Evolutionary conservation across 2,888 invertebrate species (phyloP).

Genomic region (Melieria omissa): DNA sequence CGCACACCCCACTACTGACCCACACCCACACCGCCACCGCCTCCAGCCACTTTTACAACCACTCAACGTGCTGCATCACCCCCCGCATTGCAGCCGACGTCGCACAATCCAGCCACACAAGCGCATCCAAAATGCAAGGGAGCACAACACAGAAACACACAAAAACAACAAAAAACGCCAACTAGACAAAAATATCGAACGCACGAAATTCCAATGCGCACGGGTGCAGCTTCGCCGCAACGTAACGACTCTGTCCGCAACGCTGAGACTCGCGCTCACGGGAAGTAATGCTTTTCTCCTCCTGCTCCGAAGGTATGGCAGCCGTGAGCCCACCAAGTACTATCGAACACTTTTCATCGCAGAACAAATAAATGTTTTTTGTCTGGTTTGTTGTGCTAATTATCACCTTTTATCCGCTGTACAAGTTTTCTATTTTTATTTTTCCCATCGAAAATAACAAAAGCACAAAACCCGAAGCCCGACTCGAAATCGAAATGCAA

Average conservation of each 20-base stretch:
- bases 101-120: no score
- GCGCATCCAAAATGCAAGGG: no score
- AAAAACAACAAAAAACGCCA: conserved; percentile 32
- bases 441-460: conserved; percentile 15
- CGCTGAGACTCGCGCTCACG: no score
- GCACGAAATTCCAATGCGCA: conserved; percentile 42
- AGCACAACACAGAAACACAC: background rate
- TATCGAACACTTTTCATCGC: no score
- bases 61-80: background rate
- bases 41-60: no score
- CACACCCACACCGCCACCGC: background rate
- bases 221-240: conserved; percentile 12
- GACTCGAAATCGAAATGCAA: conserved; percentile 30
- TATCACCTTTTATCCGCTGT: conserved; percentile 11
- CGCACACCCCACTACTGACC: background rate
- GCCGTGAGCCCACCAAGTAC: no score
- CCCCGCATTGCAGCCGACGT: background rate
- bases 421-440: no score
- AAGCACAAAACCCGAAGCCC: conserved; percentile 22
- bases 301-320: no score
- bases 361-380: background rate
- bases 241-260: no score
- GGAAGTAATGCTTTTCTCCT: no score
- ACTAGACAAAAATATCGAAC: conserved; percentile 43
- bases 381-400: conserved; percentile 27